These are phyloP conservation scores for Pygoscelis antarcticus DNA, from an alignment of 2,113 vertebrate genomes.

Conservation along the genomic window DNA sequence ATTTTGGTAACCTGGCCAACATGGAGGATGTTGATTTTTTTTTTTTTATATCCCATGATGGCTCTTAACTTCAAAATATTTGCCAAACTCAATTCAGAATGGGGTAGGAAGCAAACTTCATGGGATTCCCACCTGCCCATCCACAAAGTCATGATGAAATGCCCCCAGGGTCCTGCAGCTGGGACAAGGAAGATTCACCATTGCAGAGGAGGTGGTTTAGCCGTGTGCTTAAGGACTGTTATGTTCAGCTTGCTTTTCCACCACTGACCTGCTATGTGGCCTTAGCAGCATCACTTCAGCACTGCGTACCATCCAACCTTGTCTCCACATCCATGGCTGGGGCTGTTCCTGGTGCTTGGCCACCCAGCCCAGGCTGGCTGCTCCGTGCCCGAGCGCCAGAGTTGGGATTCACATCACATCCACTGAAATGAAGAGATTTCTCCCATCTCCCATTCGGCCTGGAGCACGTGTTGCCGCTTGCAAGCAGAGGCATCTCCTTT, in stretches of 20 bases:
- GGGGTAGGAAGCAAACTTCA: background rate
- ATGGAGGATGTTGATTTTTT: background rate
- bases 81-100: background rate
- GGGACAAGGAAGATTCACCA: background rate
- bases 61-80: background rate
- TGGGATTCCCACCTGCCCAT: background rate
- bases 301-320: background rate
- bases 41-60: background rate
- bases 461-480: rapidly evolving
- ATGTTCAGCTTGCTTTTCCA: background rate
- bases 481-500: background rate
- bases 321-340: rapidly evolving
- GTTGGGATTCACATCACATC: rapidly evolving
- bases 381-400: rapidly evolving
- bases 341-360: rapidly evolving
- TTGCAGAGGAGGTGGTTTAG: background rate
- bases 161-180: rapidly evolving
- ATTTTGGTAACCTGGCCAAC: background rate
- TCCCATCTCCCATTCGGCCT: rapidly evolving
- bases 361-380: background rate
- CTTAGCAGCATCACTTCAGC: background rate
- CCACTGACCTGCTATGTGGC: background rate
- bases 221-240: no score
- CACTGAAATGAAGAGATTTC: background rate
- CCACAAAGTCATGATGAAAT: background rate